A percentile compares a stretch with the other conserved stretches of the same genome.
phyloP scores from a whole-genome alignment of 1,140 invertebrate species.

The Pogonomyrmex barbatus region DNA sequence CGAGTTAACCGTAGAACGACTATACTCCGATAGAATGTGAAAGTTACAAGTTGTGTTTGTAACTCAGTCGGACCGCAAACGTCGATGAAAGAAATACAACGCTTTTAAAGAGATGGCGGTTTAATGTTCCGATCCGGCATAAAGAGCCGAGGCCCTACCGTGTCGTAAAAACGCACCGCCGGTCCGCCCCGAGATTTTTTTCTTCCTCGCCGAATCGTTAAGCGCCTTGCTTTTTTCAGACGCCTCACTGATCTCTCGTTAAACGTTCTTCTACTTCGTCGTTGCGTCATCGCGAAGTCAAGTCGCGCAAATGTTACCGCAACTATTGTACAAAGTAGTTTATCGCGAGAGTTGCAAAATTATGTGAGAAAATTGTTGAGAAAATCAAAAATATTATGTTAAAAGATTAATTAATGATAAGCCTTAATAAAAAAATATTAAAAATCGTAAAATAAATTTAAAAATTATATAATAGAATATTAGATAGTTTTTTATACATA shows the following conservation, averaged over 20 bases:
- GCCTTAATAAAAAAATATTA: neutral
- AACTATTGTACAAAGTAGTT: neutral
- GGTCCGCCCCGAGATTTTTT: constrained; percentile 49
- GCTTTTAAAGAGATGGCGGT: constrained; percentile 73
- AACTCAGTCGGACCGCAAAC: constrained; percentile 66
- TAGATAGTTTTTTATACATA: neutral
- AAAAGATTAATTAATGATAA: neutral
- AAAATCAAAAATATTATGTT: neutral
- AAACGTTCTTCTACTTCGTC: constrained; percentile 29
- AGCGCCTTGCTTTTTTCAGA: constrained; percentile 39
- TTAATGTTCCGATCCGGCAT: constrained; percentile 72
- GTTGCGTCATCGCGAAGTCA: constrained; percentile 47
- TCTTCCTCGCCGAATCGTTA: constrained; percentile 43
- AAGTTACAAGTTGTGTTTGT: constrained; percentile 71
- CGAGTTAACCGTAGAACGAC: constrained; percentile 22
- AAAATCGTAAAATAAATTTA: neutral
- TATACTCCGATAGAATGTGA: constrained; percentile 58
- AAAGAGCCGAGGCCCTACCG: constrained; percentile 72
- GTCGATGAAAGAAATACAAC: constrained; percentile 74
- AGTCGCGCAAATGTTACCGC: constrained; percentile 1
- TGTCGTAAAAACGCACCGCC: constrained; percentile 70
- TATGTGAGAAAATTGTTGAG: neutral
- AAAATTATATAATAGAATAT: constrained; percentile 11
- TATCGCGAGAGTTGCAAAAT: neutral
- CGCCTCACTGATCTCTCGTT: constrained; percentile 36